Conservation (phyloP, 2,888 invertebrate genomes). For the Magallana nippona region DNA sequence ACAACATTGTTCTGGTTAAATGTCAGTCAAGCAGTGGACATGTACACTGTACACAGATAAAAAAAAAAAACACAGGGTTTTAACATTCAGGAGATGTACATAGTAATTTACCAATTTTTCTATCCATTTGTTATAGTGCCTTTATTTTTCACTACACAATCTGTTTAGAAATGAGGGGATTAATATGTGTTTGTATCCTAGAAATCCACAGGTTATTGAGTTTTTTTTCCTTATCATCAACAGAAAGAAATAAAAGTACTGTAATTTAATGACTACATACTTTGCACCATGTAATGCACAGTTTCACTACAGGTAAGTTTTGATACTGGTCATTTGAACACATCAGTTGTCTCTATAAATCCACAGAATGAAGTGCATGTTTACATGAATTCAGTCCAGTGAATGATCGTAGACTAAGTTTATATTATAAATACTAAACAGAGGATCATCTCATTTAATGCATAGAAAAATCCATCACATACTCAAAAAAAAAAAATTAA, state of each 20-base stretch:
- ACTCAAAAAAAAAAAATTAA: background rate
- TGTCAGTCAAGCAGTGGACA: no score
- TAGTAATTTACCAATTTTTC: no score
- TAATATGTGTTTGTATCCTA: no score
- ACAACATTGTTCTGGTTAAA: no score
- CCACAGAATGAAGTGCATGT: background rate
- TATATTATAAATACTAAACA: background rate
- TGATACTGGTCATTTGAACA: slow-evolving; percentile 5
- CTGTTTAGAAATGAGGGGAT: no score
- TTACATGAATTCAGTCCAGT: background rate
- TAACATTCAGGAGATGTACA: no score
- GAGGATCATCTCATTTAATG: background rate
- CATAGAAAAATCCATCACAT: slow-evolving; percentile 14
- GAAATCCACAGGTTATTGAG: no score
- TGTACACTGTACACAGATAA: no score
- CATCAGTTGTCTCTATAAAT: background rate
- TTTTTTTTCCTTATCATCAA: no score
- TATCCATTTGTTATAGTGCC: no score
- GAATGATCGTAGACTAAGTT: background rate
- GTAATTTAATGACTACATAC: background rate
- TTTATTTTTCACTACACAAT: no score
- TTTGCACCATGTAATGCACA: background rate
- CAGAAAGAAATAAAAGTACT: background rate
- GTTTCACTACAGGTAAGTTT: background rate
- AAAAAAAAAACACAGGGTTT: no score